Base-by-base conservation (phyloP, 2,797 vertebrate genomes). In the Acropternis orthonyx region DNA sequence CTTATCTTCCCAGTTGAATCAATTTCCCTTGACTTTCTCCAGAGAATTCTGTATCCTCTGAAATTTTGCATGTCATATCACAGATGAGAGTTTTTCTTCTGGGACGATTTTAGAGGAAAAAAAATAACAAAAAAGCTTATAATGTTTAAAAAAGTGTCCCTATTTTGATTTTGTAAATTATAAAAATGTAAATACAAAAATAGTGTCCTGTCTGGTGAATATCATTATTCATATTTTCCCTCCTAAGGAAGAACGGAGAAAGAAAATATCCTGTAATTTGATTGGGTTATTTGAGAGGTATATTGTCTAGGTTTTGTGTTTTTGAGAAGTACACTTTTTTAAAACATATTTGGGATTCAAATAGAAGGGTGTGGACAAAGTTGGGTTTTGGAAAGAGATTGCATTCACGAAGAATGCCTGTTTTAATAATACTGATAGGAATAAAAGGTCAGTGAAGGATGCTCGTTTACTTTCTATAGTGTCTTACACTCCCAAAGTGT, bases 181-280 rank as follows among this genome's bases (percentile, higher is more conserved):
- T 51, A 85, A 91, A 87, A 91, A 93, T 59, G 62, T 56, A 91
- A 92, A 66, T 76, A 55, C n/a, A 81, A 80, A 89, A 94, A 20
- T 27, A 88, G 48, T 58, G 7, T 65, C 8, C n/a, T 82, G 13
- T 43, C 65, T 87, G 37, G 84, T 43, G 18, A 82, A 73, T 88
- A 34, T 36, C 72, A 39, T 49, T n/a, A 28, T 43, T 92, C 37
- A 34, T 85, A 37, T 63, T 93, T 93, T 91, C 85, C 46, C 28
- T 85, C 12, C 46, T 69, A 69, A 85, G 65, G 36, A 91, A 85
- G n/a, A 89, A 58, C 3, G 14, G 59, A 88, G 61, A 75, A 88
- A 84, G 61, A 85, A 96, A 95, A 88, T 30, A 68, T 62, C 18
- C 24, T 4, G 9, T 48, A 28, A 51, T 77, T 75, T 81, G 32